Evolutionary conservation across 1,140 invertebrate species (phyloP).

Genomic region (Drosophila fuyamai): DNA sequence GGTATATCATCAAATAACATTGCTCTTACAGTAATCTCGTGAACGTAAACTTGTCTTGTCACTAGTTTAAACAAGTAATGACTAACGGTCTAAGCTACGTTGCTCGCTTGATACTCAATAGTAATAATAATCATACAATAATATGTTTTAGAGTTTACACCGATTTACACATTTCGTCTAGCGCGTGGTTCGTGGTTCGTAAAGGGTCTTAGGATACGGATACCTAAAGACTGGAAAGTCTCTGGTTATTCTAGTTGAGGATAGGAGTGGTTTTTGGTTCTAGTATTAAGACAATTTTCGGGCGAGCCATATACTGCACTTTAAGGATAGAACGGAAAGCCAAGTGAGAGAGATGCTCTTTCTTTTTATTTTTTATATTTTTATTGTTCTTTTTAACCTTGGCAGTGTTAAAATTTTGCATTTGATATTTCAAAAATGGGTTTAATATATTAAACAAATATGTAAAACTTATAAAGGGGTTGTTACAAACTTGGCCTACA

Average conservation of each 20-base stretch:
- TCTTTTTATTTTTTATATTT: constrained; percentile 17
- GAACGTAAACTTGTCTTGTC: constrained; percentile 54
- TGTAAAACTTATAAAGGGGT: not conserved
- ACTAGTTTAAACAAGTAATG: constrained; percentile 64
- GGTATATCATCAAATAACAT: constrained; percentile 39
- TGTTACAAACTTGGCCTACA: not conserved
- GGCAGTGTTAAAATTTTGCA: constrained; percentile 61
- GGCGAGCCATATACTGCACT: constrained; percentile 20
- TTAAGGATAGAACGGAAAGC: constrained; percentile 6
- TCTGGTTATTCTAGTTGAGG: constrained; percentile 49
- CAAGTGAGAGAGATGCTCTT: constrained; percentile 54
- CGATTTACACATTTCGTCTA: constrained; percentile 63
- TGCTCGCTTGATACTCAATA: constrained; percentile 61
- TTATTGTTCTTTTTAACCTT: constrained; percentile 28
- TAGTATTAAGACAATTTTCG: not conserved
- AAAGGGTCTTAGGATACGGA: constrained; percentile 23
- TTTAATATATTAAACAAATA: not conserved
- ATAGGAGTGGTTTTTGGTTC: constrained; percentile 31
- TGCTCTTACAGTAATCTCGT: constrained; percentile 49
- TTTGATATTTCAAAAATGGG: constrained; percentile 53
- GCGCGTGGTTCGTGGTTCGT: constrained; percentile 38
- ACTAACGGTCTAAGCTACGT: constrained; percentile 74
- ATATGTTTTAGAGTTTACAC: constrained; percentile 71
- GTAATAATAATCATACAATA: constrained; percentile 75
- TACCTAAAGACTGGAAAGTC: constrained; percentile 41